Conservation (phyloP, 2,888 invertebrate species). For the Teleiodes luculella region DNA sequence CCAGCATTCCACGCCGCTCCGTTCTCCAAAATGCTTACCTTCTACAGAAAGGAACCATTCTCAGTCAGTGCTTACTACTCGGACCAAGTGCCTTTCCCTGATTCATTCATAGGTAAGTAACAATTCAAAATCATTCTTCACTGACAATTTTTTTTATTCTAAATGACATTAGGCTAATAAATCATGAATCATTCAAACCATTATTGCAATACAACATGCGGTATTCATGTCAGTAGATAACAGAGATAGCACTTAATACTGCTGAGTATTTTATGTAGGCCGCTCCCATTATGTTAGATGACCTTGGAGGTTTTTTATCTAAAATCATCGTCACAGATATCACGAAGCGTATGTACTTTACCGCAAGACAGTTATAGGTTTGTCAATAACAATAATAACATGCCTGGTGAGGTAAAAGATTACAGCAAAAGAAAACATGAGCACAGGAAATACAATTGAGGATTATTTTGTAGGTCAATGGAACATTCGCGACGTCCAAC, state of each 20-base stretch:
- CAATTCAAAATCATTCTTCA: neutral
- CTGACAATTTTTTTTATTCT: too few relatives aligned
- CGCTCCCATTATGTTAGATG: neutral
- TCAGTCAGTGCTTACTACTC: conserved; percentile 91
- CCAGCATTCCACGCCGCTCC: conserved; percentile 93
- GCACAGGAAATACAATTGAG: neutral
- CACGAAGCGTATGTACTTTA: too few relatives aligned
- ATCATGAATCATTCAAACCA: neutral
- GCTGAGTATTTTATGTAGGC: neutral
- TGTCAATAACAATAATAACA: too few relatives aligned
- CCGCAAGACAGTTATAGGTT: too few relatives aligned
- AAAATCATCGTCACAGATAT: too few relatives aligned
- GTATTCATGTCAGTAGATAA: conserved; percentile 6
- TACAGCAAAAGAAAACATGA: neutral
- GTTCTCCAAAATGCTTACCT: conserved; percentile 95
- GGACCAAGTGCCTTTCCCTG: conserved; percentile 85
- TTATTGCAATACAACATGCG: neutral
- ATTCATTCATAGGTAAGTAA: conserved; percentile 86
- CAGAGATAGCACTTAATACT: neutral
- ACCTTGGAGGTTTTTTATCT: neutral
- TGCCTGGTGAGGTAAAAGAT: too few relatives aligned
- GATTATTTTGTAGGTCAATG: conserved; percentile 80
- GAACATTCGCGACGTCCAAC: conserved; percentile 89
- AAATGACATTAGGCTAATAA: neutral
- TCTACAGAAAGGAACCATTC: conserved; percentile 94